Evolutionary conservation across 2,113 vertebrate species (phyloP).

Genomic region (Planiliza haematocheilus): DNA sequence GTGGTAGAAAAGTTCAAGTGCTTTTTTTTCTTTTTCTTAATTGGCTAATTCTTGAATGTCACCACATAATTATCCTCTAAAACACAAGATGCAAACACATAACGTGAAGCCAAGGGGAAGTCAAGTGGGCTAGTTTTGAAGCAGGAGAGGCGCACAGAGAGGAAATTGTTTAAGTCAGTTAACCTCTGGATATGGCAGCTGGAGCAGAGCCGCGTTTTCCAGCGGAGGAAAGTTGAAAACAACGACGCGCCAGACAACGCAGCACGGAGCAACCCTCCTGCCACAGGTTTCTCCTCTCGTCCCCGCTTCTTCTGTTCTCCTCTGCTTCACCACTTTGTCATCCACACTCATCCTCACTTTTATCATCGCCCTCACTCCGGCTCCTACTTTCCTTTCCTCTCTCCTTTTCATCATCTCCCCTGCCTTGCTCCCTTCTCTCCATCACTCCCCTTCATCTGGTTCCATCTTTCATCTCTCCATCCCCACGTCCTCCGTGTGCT

Average conservation of each 20-base stretch:
- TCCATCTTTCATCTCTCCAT: conserved; percentile 34
- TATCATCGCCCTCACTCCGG: not conserved
- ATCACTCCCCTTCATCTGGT: conserved; percentile 9
- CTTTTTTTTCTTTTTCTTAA: no score
- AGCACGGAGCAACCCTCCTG: not conserved
- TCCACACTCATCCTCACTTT: not conserved
- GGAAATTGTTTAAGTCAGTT: conserved; percentile 6
- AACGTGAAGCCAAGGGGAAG: not conserved
- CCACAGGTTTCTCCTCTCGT: not conserved
- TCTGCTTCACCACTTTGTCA: conserved; percentile 1
- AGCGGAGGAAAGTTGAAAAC: conserved; percentile 41
- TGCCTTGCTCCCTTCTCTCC: not conserved
- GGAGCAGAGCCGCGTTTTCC: conserved; percentile 13
- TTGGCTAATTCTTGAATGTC: no score
- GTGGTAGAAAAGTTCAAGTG: no score
- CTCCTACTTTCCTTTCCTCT: not conserved
- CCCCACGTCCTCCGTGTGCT: not conserved
- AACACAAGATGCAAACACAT: no score
- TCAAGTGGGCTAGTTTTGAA: not conserved
- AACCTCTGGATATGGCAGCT: conserved; percentile 27
- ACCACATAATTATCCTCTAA: no score
- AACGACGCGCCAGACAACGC: not conserved
- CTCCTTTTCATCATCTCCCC: not conserved
- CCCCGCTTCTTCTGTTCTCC: not conserved
- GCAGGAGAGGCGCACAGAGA: conserved; percentile 15